Base-by-base conservation (phyloP, 2,888 invertebrate species). In the Ditula angustiorana region DNA sequence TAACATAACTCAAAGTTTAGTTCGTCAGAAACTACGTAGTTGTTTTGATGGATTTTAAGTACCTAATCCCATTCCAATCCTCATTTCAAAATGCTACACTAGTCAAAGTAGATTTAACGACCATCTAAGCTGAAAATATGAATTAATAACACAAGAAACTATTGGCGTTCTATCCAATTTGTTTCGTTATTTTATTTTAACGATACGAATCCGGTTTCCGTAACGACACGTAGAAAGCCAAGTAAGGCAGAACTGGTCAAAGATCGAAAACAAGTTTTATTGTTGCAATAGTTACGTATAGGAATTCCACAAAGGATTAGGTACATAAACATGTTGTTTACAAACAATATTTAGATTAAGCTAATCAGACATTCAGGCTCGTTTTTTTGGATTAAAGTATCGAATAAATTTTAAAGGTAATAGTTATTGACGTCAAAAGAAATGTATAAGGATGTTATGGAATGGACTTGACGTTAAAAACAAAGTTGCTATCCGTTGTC, bases 141-240 rank as follows among this genome's bases (percentile, higher is more conserved):
- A n/a, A n/a, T 26, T 5, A 26, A 26, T 26, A 5, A 26, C 26
- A 26, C 26, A 26, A 26, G 3, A 35, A 35, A 2, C 5, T 0
- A 35, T 35, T 13, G 19, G 8, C 1, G 3, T 41, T 19, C 19
- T 10, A 41, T 41, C n/a, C 8, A 41, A 19, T 10, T 19, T 50
- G 4, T 11, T 28, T 50, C 5, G 10, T 28, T 30, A 24, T 24
- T 55, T 57, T 21, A 46, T 30, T n/a, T n/a, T 21, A 3, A 8
- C 16, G 5, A 28, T 11, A 19, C 19, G n/a, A 23, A n/a, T 23
- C 47, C 58, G 35, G 49, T 59, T 49, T 3, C 5, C 19, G 19
- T 11, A 13, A 49, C 35, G 49, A 26, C 58, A 26, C 30, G 19
- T 59, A 59, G 58, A 59, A 59, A 59, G 58, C 49, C 41, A 41